Evolutionary conservation across 2,797 vertebrate genomes (phyloP), one percentile per base, ranked within the genome.

Genomic region (Rousettus madagascariensis): DNA sequence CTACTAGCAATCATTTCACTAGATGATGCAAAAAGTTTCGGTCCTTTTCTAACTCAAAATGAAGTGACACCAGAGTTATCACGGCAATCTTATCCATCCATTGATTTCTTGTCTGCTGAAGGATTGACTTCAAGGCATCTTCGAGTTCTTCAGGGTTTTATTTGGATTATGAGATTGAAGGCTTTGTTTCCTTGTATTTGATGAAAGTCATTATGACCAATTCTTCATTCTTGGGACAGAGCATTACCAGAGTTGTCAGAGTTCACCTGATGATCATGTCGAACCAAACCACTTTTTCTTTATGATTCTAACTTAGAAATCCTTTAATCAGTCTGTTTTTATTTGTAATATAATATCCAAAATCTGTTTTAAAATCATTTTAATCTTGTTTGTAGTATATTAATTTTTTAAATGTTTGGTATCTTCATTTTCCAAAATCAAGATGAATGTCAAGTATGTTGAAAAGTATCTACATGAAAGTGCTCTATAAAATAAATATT

Each of bases 61-160:
- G 94, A 98, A 95, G 97, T 92, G 61, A 94, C 95, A 93, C 80
- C 86, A 80, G 61, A 94, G 72, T 97, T 96, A 95, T 33, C 92
- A 92, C 22, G 86, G 94, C 33, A 79, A 96, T 92, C 86, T 87
- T 96, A 98, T 96, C 83, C 95, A 96, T 71, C 51, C 84, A 95
- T 96, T 97, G 96, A 95, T 15, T 19, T 79, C 38, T 95, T 95
- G 80, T 97, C 91, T 95, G 69, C 90, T 95, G 33, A 59, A 97
- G 68, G 95, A 95, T 90, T 94, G 97, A 97, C 95, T 97, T 96
- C 97, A 97, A 97, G 95, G 85, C 71, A 95, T 95, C 91, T 96
- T 88, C 57, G 12, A 89, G 77, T 95, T 95, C 92, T 97, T 97
- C 1, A 0, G 86, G 93, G 33, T 91, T 97, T 97, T 95, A 93